phyloP scores from a whole-genome alignment of 2,797 vertebrate species.

The Arctocebus calabarensis region DNA sequence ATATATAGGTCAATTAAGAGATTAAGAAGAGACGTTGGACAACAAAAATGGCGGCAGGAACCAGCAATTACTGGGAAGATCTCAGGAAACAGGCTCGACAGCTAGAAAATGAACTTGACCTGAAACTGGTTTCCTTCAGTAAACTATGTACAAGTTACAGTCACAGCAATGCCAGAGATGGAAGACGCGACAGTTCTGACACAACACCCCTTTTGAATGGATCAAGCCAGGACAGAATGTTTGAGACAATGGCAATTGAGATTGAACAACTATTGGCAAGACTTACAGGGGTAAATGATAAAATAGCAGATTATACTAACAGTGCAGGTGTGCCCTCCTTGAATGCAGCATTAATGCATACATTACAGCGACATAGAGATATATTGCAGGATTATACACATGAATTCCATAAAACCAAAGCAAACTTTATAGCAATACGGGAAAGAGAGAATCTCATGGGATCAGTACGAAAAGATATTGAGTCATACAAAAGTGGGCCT shows the following conservation, averaged over 20 bases:
- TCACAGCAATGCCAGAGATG: conserved; percentile 91
- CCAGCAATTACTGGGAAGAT: too few species aligned
- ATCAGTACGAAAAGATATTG: conserved; percentile 98
- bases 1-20: too few species aligned
- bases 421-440: conserved; percentile 96
- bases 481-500: conserved; percentile 98
- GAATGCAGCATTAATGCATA: conserved; percentile 98
- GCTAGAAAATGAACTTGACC: conserved; percentile 97
- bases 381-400: conserved; percentile 97
- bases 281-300: conserved; percentile 97
- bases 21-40: too few species aligned
- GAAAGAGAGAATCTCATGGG: conserved; percentile 98
- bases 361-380: conserved; percentile 97
- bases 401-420: conserved; percentile 99
- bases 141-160: conserved; percentile 98
- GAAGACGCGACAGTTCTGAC: conserved; percentile 96
- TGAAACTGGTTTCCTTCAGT: conserved; percentile 99
- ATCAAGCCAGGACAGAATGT: conserved; percentile 99
- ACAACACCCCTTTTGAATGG: conserved; percentile 97
- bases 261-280: conserved; percentile 97
- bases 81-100: conserved; percentile 98
- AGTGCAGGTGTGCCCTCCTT: conserved; percentile 94
- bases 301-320: conserved; percentile 97
- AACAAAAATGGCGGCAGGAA: too few species aligned
- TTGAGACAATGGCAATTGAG: conserved; percentile 99